Conservation (phyloP, 2,888 invertebrate species). For the Pristionchus fissidentatus region DNA sequence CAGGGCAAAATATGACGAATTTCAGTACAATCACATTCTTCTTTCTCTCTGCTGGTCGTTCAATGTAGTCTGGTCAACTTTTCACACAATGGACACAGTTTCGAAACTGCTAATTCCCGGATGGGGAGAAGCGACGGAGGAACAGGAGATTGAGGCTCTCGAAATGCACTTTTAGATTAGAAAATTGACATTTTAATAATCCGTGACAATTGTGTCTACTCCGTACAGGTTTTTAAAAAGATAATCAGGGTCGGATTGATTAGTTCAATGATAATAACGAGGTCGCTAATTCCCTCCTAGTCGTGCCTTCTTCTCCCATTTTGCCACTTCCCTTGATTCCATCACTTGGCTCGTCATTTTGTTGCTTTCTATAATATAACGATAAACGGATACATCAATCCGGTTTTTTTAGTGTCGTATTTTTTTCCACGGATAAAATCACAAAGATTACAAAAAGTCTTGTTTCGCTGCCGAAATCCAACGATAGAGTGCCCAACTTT, state of each 20-base stretch:
- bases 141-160: slow-evolving; percentile 30
- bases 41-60: slow-evolving; percentile 4
- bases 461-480: no score
- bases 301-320: slow-evolving; percentile 2
- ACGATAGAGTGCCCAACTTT: no score
- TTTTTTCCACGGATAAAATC: no score
- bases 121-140: slow-evolving; percentile 46
- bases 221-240: neutral
- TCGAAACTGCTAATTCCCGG: slow-evolving; percentile 40
- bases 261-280: slow-evolving; percentile 1
- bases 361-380: no score
- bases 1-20: no score
- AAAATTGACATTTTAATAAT: neutral
- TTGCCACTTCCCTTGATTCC: no score
- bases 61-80: slow-evolving; percentile 24
- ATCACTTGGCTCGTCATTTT: no score
- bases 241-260: slow-evolving; percentile 15
- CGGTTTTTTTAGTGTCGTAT: no score
- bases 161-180: slow-evolving; percentile 41
- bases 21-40: slow-evolving; percentile 43
- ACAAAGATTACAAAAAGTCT: no score
- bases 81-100: slow-evolving; percentile 22
- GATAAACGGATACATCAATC: no score
- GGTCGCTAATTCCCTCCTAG: neutral
- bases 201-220: no score